phyloP scores from a whole-genome alignment of 2,113 vertebrate genomes.

The Kryptolebias marmoratus region DNA sequence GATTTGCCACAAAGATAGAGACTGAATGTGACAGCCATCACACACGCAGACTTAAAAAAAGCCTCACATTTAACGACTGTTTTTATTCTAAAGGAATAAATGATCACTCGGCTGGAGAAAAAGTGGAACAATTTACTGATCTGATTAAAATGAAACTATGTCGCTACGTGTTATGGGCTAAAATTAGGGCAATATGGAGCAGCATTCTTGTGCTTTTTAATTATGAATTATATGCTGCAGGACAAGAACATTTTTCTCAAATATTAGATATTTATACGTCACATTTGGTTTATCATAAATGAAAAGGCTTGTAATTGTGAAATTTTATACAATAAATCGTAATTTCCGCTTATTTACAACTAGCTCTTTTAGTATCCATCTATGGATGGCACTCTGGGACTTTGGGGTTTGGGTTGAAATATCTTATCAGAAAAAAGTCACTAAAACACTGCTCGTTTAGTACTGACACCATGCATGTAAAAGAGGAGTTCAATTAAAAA shows the following conservation, averaged over 20 bases:
- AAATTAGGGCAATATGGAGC: background rate
- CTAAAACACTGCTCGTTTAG: too few relatives aligned
- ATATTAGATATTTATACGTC: background rate
- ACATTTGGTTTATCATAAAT: background rate
- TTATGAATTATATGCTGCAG: background rate
- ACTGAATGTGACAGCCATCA: slow-evolving; percentile 10
- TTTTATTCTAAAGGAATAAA: slow-evolving; percentile 50
- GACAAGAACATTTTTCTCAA: background rate
- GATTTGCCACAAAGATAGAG: slow-evolving; percentile 29
- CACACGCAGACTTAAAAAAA: slow-evolving; percentile 46
- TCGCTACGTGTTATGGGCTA: background rate
- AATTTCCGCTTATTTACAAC: too few relatives aligned
- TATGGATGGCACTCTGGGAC: too few relatives aligned
- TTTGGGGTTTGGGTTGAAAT: too few relatives aligned
- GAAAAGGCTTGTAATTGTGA: background rate
- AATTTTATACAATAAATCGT: background rate
- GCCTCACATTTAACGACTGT: slow-evolving; percentile 29
- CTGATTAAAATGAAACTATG: slow-evolving; percentile 33
- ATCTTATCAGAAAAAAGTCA: too few relatives aligned
- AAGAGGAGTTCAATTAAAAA: too few relatives aligned
- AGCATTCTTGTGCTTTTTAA: background rate
- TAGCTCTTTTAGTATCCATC: too few relatives aligned
- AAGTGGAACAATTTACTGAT: slow-evolving; percentile 45
- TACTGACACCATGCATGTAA: too few relatives aligned
- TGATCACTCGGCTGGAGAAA: slow-evolving; percentile 42